phyloP scores from a whole-genome alignment of 2,797 vertebrate species.

The Leptatherina wallacei region DNA sequence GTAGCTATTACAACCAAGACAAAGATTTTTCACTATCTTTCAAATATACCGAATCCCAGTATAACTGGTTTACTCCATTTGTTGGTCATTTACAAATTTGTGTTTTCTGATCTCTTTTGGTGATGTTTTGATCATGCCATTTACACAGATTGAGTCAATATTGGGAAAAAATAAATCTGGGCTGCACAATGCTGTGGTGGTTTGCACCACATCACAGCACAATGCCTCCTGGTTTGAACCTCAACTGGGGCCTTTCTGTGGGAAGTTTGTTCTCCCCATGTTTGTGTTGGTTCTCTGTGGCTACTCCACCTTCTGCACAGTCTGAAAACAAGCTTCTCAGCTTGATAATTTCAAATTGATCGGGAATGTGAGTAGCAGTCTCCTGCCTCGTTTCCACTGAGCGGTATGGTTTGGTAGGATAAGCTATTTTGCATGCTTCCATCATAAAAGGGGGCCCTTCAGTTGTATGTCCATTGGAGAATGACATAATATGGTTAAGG shows the following conservation, averaged over 20 bases:
- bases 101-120: background rate
- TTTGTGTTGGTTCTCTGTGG: no score
- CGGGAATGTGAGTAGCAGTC: no score
- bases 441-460: background rate
- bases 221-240: background rate
- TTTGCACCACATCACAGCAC: background rate
- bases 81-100: no score
- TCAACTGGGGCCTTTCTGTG: background rate
- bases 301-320: no score
- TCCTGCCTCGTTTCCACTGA: no score
- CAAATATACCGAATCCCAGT: conserved; percentile 42
- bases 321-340: no score
- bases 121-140: no score
- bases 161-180: no score
- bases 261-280: background rate
- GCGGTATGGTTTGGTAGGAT: background rate
- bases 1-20: conserved; percentile 48
- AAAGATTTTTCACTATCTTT: conserved; percentile 46
- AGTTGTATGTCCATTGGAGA: background rate
- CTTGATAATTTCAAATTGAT: no score
- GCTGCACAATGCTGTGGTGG: no score
- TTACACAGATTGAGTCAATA: no score
- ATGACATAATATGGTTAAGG: background rate
- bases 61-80: background rate
- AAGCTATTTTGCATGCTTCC: background rate